phyloP scores from a whole-genome alignment of 2,888 invertebrate species.

The Zaprionus lineosus region DNA sequence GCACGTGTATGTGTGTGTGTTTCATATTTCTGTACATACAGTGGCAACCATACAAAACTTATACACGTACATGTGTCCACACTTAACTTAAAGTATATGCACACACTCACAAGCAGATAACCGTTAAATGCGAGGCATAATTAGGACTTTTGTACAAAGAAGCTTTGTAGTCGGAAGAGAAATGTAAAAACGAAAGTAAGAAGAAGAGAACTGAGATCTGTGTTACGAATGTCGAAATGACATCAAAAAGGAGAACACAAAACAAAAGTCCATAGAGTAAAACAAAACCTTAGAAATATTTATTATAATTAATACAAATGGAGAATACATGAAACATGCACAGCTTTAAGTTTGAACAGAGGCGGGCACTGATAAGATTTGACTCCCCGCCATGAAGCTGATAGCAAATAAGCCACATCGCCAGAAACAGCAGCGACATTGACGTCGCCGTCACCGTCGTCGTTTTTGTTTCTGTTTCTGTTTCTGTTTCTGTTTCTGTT shows the following conservation, averaged over 20 bases:
- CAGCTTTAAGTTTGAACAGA: slow-evolving; percentile 11
- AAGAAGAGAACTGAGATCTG: slow-evolving; percentile 10
- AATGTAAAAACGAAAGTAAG: too few species aligned
- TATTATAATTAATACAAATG: not conserved
- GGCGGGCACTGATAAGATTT: slow-evolving; percentile 37
- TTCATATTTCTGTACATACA: slow-evolving; percentile 38
- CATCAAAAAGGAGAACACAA: not conserved
- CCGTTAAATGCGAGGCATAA: too few species aligned
- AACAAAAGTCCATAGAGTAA: not conserved
- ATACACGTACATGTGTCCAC: too few species aligned
- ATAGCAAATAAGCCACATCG: slow-evolving; percentile 32
- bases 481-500: too few species aligned
- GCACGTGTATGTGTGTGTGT: slow-evolving; percentile 20
- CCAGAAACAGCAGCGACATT: not conserved
- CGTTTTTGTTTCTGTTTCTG: too few species aligned
- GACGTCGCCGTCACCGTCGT: not conserved
- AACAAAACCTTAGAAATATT: too few species aligned
- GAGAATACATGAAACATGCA: not conserved
- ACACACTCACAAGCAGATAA: too few species aligned
- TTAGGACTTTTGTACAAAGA: too few species aligned
- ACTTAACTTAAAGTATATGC: too few species aligned
- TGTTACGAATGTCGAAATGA: not conserved
- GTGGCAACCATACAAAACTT: too few species aligned
- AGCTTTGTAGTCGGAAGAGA: too few species aligned
- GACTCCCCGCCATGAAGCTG: slow-evolving; percentile 30